Conservation (phyloP, 2,797 vertebrate species). For the Anisognathus igniventris region DNA sequence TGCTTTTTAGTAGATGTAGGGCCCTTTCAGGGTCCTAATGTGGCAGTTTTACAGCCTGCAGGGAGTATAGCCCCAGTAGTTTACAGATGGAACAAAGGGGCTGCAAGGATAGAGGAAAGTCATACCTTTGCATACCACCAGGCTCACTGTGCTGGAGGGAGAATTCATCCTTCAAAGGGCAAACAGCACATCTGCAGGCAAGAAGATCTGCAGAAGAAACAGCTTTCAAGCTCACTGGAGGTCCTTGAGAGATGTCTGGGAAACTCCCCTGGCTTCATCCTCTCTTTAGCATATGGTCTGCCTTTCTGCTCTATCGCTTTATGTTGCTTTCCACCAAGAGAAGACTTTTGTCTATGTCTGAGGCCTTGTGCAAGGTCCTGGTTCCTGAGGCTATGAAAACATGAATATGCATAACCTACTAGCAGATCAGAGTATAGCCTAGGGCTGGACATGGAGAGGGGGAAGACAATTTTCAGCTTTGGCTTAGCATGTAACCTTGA, state of each 20-base stretch:
- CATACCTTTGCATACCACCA: neutral
- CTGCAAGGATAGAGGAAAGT: neutral
- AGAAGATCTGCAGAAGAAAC: neutral
- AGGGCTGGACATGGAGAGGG: neutral
- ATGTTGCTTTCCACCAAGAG: neutral
- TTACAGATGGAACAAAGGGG: neutral
- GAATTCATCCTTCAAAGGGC: conserved; percentile 24
- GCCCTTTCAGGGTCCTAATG: neutral
- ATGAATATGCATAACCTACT: conserved; percentile 20
- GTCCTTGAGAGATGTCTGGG: neutral
- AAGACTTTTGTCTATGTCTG: neutral
- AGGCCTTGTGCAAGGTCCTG: neutral
- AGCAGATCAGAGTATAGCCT: conserved; percentile 27
- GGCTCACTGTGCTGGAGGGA: neutral
- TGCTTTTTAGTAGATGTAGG: neutral
- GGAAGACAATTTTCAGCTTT: conserved; percentile 2
- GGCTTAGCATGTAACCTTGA: neutral
- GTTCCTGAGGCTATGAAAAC: conserved; percentile 26
- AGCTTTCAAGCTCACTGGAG: neutral
- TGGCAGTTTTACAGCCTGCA: neutral
- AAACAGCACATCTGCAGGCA: conserved; percentile 4
- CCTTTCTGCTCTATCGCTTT: neutral
- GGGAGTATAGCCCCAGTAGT: neutral
- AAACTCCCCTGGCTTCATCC: neutral
- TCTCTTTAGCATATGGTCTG: neutral